Evolutionary conservation across 2,888 invertebrate genomes (phyloP).

Genomic region (Drosophila ochracea): DNA sequence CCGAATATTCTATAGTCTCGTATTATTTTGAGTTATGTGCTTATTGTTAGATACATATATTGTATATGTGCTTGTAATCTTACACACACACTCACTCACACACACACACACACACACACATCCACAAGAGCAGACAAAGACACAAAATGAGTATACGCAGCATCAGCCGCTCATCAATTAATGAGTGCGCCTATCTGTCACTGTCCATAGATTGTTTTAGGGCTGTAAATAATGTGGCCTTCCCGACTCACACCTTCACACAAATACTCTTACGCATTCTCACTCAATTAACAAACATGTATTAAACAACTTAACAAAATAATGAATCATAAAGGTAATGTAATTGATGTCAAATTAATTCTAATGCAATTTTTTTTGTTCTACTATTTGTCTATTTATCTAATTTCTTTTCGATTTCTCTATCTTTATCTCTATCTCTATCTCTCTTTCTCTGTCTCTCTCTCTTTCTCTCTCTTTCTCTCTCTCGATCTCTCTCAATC

Average conservation of each 20-base stretch:
- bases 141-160: slow-evolving; percentile 29
- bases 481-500: slow-evolving; percentile 11
- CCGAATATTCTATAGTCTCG: slow-evolving; percentile 23
- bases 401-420: slow-evolving; percentile 19
- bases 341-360: slow-evolving; percentile 38
- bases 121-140: slow-evolving; percentile 15
- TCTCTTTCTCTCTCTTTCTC: slow-evolving; percentile 12
- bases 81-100: slow-evolving; percentile 11
- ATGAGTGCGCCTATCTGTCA: slow-evolving; percentile 4
- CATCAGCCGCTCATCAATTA: slow-evolving; percentile 1
- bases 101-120: slow-evolving; percentile 7
- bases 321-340: slow-evolving; percentile 33
- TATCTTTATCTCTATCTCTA: slow-evolving; percentile 6
- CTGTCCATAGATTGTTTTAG: slow-evolving; percentile 3
- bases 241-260: slow-evolving; percentile 18
- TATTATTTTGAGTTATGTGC: slow-evolving; percentile 46
- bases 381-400: slow-evolving; percentile 36
- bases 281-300: slow-evolving; percentile 7
- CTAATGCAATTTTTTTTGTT: slow-evolving; percentile 56
- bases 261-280: slow-evolving; percentile 15
- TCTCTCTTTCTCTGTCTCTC: background rate
- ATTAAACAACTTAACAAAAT: slow-evolving; percentile 14
- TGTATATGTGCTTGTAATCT: slow-evolving; percentile 16
- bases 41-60: slow-evolving; percentile 39
- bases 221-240: slow-evolving; percentile 37